Base-by-base conservation (phyloP, 2,113 vertebrate genomes). In the Neolamprologus falcicula region DNA sequence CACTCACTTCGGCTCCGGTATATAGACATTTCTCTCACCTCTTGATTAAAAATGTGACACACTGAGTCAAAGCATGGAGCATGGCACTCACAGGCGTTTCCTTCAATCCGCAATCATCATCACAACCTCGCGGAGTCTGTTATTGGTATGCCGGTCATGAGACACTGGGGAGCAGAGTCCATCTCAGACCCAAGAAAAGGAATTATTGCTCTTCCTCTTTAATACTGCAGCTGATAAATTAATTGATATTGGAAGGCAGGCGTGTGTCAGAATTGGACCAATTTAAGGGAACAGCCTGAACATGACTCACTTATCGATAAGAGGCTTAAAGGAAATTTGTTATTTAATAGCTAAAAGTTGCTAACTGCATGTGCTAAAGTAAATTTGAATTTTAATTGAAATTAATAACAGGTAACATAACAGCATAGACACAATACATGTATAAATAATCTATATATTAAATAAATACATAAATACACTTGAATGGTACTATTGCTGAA, bases 91-190 rank as follows among this genome's bases (percentile, higher is more conserved):
- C 54, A 66, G 54, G 54, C 35, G 57, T 86, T 86, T 86, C 55
- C 81, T 12, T 83, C 84, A 21, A 68, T 86, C 82, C 50, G 17
- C 26, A 82, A 59, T 86, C 82, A 78, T 45, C 40, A 45, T 78
- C 73, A 78, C 45, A 78, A n/a, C 73, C 10, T 78, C 10, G 6
- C 2, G 0, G 45, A 78, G 16, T 31, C 83, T 40, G 52, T 78
- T 87, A 86, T 89, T 92, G 86, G 86, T 91, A 91, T 90, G 83
- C 92, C 1, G 53, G 50, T 91, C 87, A 85, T 68, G 71, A 73
- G 54, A 66, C 8, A 61, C 54, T 5, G 2, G 66, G 54, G 31
- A 71, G 79, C 61, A 82, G 61, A 63, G 86, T 90, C 89, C 86
- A 82, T 82, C 86, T 92, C 82, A 88, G 45, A 86, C 42, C 71